Evolutionary conservation across 2,113 vertebrate genomes (phyloP).

Genomic region (Andinoacara biseriatus): DNA sequence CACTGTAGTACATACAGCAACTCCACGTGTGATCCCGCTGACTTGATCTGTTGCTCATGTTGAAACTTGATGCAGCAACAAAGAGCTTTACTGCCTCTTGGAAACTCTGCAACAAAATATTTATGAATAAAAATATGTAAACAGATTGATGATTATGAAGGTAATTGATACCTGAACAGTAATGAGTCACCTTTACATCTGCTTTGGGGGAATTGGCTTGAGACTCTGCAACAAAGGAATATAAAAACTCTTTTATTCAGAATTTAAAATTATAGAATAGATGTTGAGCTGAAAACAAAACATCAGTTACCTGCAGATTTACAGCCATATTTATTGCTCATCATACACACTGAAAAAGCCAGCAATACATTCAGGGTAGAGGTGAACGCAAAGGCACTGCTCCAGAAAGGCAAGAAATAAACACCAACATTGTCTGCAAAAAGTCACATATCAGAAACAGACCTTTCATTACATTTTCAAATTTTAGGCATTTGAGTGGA

Average conservation of each 20-base stretch:
- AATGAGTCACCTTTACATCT: background rate
- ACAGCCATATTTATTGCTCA: background rate
- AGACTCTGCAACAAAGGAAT: accelerated
- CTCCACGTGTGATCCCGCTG: background rate
- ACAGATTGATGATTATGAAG: background rate
- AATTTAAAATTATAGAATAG: background rate
- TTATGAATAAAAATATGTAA: background rate
- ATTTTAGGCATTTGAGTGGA: accelerated
- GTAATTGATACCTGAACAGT: background rate
- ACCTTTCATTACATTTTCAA: background rate
- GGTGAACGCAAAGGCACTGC: background rate
- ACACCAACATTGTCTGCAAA: background rate
- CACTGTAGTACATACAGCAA: background rate
- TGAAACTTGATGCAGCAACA: background rate
- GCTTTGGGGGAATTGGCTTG: background rate
- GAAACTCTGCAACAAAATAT: background rate
- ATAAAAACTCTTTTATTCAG: no score
- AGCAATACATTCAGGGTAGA: background rate
- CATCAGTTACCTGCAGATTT: background rate
- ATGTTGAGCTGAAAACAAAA: accelerated
- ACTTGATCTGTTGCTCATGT: background rate
- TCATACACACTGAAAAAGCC: background rate
- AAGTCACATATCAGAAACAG: accelerated
- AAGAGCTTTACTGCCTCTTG: background rate
- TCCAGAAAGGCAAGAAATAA: background rate